phyloP scores from a whole-genome alignment of 2,888 invertebrate species.

The Abscondita cerata region DNA sequence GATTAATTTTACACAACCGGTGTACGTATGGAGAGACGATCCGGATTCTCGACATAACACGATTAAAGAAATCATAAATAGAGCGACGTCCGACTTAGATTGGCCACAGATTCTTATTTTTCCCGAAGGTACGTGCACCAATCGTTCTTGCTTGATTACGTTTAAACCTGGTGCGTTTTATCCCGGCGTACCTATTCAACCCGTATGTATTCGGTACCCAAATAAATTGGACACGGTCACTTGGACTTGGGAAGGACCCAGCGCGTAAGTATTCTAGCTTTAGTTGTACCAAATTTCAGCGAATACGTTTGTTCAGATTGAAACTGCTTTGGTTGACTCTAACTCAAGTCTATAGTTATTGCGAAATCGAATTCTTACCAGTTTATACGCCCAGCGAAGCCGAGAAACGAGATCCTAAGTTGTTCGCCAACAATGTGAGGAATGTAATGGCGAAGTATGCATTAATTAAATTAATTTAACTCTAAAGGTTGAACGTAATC shows the following conservation, averaged over 20 bases:
- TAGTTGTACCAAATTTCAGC: background rate
- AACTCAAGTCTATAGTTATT: slow-evolving; percentile 84
- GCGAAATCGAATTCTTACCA: slow-evolving; percentile 92
- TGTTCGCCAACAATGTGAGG: slow-evolving; percentile 90
- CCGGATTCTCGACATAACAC: slow-evolving; percentile 91
- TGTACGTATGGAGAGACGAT: slow-evolving; percentile 93
- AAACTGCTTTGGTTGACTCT: slow-evolving; percentile 88
- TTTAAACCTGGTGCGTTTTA: slow-evolving; percentile 94
- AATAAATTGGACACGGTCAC: slow-evolving; percentile 89
- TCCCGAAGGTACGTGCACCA: slow-evolving; percentile 96
- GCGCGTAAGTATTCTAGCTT: slow-evolving; percentile 73
- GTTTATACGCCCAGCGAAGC: slow-evolving; percentile 88
- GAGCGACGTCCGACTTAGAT: slow-evolving; percentile 82
- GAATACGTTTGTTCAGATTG: slow-evolving; percentile 61
- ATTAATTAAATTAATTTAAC: background rate
- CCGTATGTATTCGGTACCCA: slow-evolving; percentile 89
- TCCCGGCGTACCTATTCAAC: slow-evolving; percentile 95
- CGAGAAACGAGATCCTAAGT: slow-evolving; percentile 84
- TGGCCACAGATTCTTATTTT: slow-evolving; percentile 97
- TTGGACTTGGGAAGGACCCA: slow-evolving; percentile 96
- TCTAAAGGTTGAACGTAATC: background rate
- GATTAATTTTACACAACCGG: slow-evolving; percentile 93
- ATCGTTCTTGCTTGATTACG: slow-evolving; percentile 87
- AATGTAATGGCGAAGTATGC: slow-evolving; percentile 89
- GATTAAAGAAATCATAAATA: slow-evolving; percentile 84